These are phyloP conservation scores for Saiga tatarica DNA, from an alignment of 2,113 vertebrate species.

Conservation along the genomic window DNA sequence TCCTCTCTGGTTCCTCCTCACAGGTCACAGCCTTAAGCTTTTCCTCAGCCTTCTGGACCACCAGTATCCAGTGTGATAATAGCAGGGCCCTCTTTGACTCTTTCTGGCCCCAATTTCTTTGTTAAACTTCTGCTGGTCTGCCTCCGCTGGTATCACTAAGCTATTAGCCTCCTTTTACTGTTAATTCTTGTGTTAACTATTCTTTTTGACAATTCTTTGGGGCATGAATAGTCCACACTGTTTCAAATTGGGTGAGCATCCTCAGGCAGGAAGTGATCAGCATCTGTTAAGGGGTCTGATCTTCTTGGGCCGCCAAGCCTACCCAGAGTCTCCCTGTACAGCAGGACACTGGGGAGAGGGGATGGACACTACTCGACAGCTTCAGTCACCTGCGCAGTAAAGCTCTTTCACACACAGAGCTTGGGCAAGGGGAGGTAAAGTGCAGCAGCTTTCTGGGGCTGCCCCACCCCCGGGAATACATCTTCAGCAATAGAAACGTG, in stretches of 20 bases:
- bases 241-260: background rate
- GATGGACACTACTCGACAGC: background rate
- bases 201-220: background rate
- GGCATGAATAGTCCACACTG: background rate
- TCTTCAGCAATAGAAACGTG: background rate
- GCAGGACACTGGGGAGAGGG: background rate
- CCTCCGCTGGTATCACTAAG: background rate
- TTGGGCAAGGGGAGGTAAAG: background rate
- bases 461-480: background rate
- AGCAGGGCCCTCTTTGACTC: background rate
- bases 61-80: background rate
- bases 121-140: background rate
- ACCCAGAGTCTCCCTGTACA: background rate
- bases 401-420: background rate
- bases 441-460: background rate
- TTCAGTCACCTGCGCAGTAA: background rate
- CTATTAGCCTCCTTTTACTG: background rate
- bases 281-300: background rate
- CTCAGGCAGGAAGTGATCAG: background rate
- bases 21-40: background rate
- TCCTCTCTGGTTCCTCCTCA: background rate
- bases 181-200: background rate
- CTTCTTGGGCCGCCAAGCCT: background rate
- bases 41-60: background rate
- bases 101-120: background rate